phyloP scores from a whole-genome alignment of 2,888 invertebrate species.

The Scaptomyza reducta region DNA sequence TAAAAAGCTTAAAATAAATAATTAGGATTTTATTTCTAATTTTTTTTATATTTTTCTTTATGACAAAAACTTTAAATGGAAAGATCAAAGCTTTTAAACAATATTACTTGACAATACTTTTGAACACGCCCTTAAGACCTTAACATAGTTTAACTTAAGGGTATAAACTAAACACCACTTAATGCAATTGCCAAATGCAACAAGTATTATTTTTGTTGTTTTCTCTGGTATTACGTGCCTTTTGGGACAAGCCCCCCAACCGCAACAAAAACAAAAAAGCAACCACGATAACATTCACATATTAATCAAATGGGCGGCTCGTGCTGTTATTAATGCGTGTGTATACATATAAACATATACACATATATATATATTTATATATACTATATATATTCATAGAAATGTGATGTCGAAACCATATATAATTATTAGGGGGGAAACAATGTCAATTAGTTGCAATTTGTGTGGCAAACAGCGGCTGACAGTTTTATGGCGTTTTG shows the following conservation, averaged over 20 bases:
- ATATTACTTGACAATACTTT: neutral
- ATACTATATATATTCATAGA: neutral
- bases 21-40: too few relatives aligned
- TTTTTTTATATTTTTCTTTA: too few relatives aligned
- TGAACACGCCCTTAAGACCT: neutral
- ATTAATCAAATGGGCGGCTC: constrained; percentile 28
- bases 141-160: neutral
- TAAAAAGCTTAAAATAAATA: too few relatives aligned
- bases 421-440: constrained; percentile 28
- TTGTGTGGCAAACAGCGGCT: constrained; percentile 28
- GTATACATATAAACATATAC: neutral
- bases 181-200: constrained; percentile 5
- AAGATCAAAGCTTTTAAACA: neutral
- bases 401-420: neutral
- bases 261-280: neutral
- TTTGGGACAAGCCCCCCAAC: constrained; percentile 20
- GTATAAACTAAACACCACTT: neutral
- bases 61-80: too few relatives aligned
- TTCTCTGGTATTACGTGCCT: constrained; percentile 18
- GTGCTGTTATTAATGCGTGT: constrained; percentile 26
- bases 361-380: neutral
- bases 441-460: constrained; percentile 32
- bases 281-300: constrained; percentile 7
- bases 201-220: constrained; percentile 13
- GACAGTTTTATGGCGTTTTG: constrained; percentile 27